Evolutionary conservation across 2,888 invertebrate genomes (phyloP), one percentile per base, ranked within the genome.

Genomic region (Thymelicus acteon): DNA sequence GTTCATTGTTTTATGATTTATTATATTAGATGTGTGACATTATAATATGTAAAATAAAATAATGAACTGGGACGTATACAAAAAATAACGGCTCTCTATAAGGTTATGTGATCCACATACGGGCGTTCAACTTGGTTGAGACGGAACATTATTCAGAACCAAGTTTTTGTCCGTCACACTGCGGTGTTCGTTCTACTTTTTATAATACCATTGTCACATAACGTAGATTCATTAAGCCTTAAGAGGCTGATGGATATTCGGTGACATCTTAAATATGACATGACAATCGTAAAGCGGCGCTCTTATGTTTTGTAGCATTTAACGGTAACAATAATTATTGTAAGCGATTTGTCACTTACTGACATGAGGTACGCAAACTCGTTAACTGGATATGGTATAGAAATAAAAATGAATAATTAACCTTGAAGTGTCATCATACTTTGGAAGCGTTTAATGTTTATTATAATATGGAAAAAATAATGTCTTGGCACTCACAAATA

Each of bases 61-160:
- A 13, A 62, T 62, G 70, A 80, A 79, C 74, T 75, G 73, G 74
- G 77, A 62, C 76, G 69, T 76, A 74, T 71, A 65, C 70, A 19
- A 66, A 68, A 79, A 78, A 75, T 82, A 84, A 83, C 79, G 81
- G 79, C 70, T 74, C 72, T 74, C 68, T 75, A 76, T 74, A 79
- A 79, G 75, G 74, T 73, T 75, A 76, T 78, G 73, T 74, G 77
- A 77, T 76, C 78, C 74, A 72, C 67, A 76, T 74, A 79, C 82
- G 87, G 82, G 72, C 86, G 74, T 87, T 87, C 85, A 89, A 89
- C 89, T 84, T 82, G 67, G 37, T 39, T 52, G 72, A 78, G 84
- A 81, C 82, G 85, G 80, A 77, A 74, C 76, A 78, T 82, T 75
- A 75, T 75, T 74, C 73, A 73, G 70, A 65, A 74, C 72, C 79